Evolutionary conservation across 2,113 vertebrate genomes (phyloP).

Genomic region (Delphinapterus leucas): DNA sequence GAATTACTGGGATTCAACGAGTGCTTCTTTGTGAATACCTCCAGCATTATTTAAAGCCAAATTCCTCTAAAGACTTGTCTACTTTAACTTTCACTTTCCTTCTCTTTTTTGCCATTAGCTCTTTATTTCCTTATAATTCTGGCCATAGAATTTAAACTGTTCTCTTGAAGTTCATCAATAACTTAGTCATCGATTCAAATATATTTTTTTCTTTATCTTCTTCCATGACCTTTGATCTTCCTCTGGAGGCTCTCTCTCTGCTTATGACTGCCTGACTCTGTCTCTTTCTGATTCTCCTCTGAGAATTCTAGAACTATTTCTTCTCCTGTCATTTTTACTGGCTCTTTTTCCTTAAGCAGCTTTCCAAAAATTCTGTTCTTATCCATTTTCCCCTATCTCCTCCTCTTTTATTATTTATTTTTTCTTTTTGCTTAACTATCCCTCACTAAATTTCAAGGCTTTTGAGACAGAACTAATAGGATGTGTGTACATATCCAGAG

Average conservation of each 20-base stretch:
- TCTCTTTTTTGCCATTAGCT: background rate
- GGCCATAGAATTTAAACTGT: background rate
- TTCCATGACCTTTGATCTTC: background rate
- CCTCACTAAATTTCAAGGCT: background rate
- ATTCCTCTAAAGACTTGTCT: background rate
- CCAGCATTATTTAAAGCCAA: background rate
- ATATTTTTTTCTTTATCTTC: background rate
- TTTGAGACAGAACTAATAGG: background rate
- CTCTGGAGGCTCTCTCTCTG: background rate
- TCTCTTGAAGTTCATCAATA: background rate
- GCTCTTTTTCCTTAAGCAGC: background rate
- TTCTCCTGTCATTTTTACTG: background rate
- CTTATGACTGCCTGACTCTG: background rate
- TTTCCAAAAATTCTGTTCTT: background rate
- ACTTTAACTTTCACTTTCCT: background rate
- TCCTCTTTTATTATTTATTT: background rate
- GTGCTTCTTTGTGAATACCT: background rate
- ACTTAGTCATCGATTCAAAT: background rate
- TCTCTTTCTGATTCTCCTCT: background rate
- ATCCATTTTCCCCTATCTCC: background rate
- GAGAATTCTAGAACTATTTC: background rate
- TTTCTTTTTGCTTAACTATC: background rate
- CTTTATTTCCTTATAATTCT: background rate
- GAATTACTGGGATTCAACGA: background rate
- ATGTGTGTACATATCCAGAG: no score